A percentile compares a stretch with the other conserved stretches of the same genome.
phyloP scores from a whole-genome alignment of 2,888 invertebrate genomes.

The Machimus atricapillus region DNA sequence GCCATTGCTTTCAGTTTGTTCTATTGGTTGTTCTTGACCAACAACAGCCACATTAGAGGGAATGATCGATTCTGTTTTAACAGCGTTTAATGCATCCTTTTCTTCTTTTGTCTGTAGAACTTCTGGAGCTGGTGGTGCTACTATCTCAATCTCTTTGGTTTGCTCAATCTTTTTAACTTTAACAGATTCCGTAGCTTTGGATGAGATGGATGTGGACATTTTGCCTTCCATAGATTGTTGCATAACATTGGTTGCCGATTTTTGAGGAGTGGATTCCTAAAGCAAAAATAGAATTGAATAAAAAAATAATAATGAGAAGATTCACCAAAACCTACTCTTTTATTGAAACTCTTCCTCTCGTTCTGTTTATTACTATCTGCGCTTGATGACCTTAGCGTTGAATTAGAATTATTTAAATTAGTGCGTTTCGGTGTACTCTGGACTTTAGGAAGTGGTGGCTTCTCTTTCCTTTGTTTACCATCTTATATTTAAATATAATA shows the following conservation, averaged over 20 bases:
- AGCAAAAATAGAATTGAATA: not conserved
- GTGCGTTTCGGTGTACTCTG: slow-evolving; percentile 62
- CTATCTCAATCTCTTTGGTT: slow-evolving; percentile 38
- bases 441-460: slow-evolving; percentile 64
- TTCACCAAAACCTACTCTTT: slow-evolving; percentile 53
- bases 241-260: not conserved
- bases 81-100: slow-evolving; percentile 60
- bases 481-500: slow-evolving; percentile 34
- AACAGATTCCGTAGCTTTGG: slow-evolving; percentile 48
- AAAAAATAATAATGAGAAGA: not conserved
- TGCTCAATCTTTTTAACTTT: slow-evolving; percentile 52
- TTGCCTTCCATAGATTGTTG: slow-evolving; percentile 21
- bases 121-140: slow-evolving; percentile 50
- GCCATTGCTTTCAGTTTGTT: slow-evolving; percentile 31
- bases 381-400: slow-evolving; percentile 56
- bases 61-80: slow-evolving; percentile 57
- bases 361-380: slow-evolving; percentile 46
- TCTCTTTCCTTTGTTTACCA: slow-evolving; percentile 60
- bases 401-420: slow-evolving; percentile 58
- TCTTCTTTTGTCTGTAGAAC: slow-evolving; percentile 60
- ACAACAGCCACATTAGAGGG: slow-evolving; percentile 49
- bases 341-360: slow-evolving; percentile 57
- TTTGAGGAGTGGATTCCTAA: slow-evolving; percentile 20
- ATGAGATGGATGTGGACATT: slow-evolving; percentile 47
- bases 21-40: slow-evolving; percentile 47